Percentiles rank a stretch among this genome's conserved stretches.
phyloP scores from a whole-genome alignment of 2,113 vertebrate species.

The Nothoprocta pentlandii region DNA sequence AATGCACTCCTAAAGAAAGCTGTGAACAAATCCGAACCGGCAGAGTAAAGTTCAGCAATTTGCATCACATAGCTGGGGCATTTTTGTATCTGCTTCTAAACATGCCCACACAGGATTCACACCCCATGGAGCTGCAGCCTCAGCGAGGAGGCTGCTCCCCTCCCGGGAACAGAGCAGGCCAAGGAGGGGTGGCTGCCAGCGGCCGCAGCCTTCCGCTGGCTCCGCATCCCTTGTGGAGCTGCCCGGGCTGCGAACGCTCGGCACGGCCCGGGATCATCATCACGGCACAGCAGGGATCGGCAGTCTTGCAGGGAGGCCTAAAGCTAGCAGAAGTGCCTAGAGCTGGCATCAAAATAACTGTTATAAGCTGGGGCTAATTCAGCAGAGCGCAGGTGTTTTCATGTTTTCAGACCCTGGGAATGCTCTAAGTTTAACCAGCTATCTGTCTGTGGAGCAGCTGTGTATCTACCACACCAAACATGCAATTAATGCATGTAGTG shows the following conservation, averaged over 20 bases:
- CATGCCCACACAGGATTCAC: neutral
- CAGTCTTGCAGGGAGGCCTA: neutral
- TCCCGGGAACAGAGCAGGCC: neutral
- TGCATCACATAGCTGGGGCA: neutral
- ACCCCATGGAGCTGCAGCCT: neutral
- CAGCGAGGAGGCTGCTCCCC: neutral
- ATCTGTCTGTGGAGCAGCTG: conserved; percentile 31
- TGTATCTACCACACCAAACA: conserved; percentile 12
- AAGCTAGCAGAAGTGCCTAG: neutral
- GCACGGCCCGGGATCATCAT: neutral
- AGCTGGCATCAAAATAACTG: neutral
- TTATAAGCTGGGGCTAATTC: neutral
- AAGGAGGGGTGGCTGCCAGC: neutral
- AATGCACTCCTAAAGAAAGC: neutral
- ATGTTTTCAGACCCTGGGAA: neutral
- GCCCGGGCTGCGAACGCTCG: neutral
- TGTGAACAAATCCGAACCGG: neutral
- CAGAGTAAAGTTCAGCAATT: neutral
- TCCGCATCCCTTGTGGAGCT: neutral
- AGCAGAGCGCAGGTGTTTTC: neutral
- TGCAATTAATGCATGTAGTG: neutral
- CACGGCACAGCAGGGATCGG: neutral
- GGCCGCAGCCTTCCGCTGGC: neutral
- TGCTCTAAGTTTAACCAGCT: neutral
- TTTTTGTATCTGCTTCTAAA: conserved; percentile 27